Conservation (phyloP, 2,888 invertebrate genomes). For the Cynaeus angustus region DNA sequence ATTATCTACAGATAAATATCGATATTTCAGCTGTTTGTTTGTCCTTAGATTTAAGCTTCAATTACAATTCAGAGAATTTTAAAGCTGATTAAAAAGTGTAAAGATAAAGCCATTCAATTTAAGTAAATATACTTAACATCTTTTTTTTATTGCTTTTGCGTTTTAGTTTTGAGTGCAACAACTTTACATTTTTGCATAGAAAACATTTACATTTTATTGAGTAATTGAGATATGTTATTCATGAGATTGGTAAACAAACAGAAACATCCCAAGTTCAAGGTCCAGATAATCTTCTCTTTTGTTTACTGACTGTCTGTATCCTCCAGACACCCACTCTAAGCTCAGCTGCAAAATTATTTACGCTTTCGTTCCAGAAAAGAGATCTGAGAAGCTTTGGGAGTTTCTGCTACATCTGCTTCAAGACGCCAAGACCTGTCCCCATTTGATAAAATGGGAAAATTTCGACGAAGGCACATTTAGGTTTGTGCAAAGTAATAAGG, state of each 20-base stretch:
- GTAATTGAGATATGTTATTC: neutral
- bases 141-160: no score
- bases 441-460: constrained; percentile 92
- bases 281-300: constrained; percentile 28
- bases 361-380: constrained; percentile 55
- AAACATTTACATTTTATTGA: no score
- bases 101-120: no score
- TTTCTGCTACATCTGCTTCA: constrained; percentile 88
- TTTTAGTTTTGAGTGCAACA: no score
- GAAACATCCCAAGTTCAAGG: constrained; percentile 31
- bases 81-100: no score
- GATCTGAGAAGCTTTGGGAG: constrained; percentile 80
- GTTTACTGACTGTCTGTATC: constrained; percentile 39
- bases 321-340: constrained; percentile 17
- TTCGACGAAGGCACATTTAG: constrained; percentile 88
- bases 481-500: constrained; percentile 89
- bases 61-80: no score
- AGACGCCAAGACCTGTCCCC: constrained; percentile 84
- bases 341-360: constrained; percentile 22
- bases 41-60: neutral
- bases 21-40: neutral
- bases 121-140: no score
- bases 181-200: no score
- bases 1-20: neutral
- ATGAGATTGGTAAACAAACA: neutral